Percentiles rank a stretch among this genome's conserved stretches.
Conservation (phyloP, 2,797 vertebrate genomes). For the Champsocephalus esox region DNA sequence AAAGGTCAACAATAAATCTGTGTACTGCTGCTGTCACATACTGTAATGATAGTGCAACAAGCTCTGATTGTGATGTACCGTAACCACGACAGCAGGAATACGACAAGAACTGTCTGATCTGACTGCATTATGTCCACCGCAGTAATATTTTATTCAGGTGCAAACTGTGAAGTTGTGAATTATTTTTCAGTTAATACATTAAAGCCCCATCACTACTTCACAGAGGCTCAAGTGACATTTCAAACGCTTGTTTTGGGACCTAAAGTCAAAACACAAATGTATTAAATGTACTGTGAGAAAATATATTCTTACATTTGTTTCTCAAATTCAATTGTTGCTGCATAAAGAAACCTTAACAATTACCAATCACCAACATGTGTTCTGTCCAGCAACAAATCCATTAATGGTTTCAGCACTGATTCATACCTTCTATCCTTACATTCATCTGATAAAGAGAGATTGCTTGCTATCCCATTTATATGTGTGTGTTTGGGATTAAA, state of each 20-base stretch:
- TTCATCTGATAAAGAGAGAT: not conserved
- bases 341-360: not conserved
- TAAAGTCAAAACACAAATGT: not conserved
- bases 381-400: not conserved
- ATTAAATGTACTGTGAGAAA: not conserved
- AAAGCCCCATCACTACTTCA: too few relatives aligned
- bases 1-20: slow-evolving; percentile 47
- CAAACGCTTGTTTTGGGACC: not conserved
- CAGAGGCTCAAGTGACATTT: not conserved
- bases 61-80: slow-evolving; percentile 16
- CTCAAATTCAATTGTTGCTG: not conserved
- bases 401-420: not conserved
- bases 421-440: not conserved
- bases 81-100: slow-evolving; percentile 25
- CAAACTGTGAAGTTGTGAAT: not conserved
- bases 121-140: not conserved
- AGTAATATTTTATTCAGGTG: not conserved
- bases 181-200: not conserved
- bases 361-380: not conserved
- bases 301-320: not conserved
- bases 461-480: not conserved
- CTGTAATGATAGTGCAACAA: slow-evolving; percentile 9
- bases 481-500: not conserved
- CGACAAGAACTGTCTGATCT: slow-evolving; percentile 34
- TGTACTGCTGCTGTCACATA: slow-evolving; percentile 24